Evolutionary conservation across 2,113 vertebrate species (phyloP).

Genomic region (Piprites chloris): DNA sequence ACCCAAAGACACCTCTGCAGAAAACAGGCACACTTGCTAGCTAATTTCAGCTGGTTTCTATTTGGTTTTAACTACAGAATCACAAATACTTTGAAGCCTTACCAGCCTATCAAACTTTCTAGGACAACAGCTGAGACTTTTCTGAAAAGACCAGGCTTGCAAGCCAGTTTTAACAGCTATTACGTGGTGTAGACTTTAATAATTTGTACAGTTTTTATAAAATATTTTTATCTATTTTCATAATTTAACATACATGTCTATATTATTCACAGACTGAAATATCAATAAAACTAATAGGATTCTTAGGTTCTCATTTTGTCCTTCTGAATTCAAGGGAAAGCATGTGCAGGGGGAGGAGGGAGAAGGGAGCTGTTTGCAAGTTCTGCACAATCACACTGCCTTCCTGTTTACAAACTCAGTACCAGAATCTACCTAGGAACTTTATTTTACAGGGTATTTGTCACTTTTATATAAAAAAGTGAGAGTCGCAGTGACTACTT

Average conservation of each 20-base stretch:
- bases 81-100: background rate
- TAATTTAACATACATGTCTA: background rate
- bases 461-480: background rate
- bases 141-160: background rate
- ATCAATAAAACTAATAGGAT: slow-evolving; percentile 61
- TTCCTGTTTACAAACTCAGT: background rate
- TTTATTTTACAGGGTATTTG: background rate
- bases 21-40: background rate
- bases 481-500: background rate
- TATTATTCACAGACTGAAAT: slow-evolving; percentile 20
- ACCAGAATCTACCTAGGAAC: background rate
- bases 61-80: background rate
- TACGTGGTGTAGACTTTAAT: background rate
- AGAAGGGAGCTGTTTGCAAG: background rate
- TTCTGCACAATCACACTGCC: background rate
- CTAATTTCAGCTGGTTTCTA: background rate
- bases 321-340: background rate
- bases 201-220: background rate
- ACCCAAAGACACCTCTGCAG: slow-evolving; percentile 29
- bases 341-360: background rate
- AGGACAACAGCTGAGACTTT: background rate
- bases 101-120: background rate
- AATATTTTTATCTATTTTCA: slow-evolving; percentile 17
- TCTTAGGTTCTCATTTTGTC: background rate
- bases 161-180: background rate